Conservation (phyloP, 1,140 invertebrate genomes). For the Mya arenaria region DNA sequence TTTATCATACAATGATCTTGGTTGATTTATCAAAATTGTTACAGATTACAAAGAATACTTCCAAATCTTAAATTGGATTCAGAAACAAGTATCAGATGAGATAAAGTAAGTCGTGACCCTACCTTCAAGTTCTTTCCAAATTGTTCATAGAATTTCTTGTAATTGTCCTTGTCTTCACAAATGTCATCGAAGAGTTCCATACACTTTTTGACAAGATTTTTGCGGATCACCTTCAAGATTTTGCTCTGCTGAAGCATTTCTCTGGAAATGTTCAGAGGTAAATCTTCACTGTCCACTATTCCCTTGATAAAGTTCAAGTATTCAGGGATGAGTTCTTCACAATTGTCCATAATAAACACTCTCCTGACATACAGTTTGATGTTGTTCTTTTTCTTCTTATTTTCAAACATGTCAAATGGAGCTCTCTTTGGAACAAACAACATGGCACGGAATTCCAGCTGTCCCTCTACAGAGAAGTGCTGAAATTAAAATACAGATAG, state of each 20-base stretch:
- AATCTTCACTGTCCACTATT: slow-evolving; percentile 98
- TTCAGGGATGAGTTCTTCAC: slow-evolving; percentile 98
- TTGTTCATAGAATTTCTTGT: slow-evolving; percentile 99
- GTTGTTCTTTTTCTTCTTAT: slow-evolving; percentile 99
- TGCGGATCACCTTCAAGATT: slow-evolving; percentile 98
- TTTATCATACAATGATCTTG: too few species aligned
- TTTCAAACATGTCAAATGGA: slow-evolving; percentile 99
- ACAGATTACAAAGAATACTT: too few species aligned
- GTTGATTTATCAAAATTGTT: too few species aligned
- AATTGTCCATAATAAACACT: slow-evolving; percentile 99
- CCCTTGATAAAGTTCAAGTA: slow-evolving; percentile 98
- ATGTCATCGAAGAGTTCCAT: slow-evolving; percentile 98
- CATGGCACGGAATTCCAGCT: slow-evolving; percentile 97
- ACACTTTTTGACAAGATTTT: slow-evolving; percentile 99
- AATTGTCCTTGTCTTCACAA: slow-evolving; percentile 97
- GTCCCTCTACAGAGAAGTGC: slow-evolving; percentile 99
- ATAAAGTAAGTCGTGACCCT: too few species aligned
- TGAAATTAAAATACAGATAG: slow-evolving; percentile 57
- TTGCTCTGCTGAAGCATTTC: slow-evolving; percentile 99
- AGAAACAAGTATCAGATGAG: too few species aligned
- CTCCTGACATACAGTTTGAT: slow-evolving; percentile 98
- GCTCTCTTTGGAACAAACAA: slow-evolving; percentile 97
- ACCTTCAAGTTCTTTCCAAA: slow-evolving; percentile 98
- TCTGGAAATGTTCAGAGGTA: slow-evolving; percentile 98
- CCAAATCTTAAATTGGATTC: too few species aligned